These are phyloP conservation scores for Bicyclus anynana DNA, from an alignment of 1,140 invertebrate species.

Conservation along the genomic window DNA sequence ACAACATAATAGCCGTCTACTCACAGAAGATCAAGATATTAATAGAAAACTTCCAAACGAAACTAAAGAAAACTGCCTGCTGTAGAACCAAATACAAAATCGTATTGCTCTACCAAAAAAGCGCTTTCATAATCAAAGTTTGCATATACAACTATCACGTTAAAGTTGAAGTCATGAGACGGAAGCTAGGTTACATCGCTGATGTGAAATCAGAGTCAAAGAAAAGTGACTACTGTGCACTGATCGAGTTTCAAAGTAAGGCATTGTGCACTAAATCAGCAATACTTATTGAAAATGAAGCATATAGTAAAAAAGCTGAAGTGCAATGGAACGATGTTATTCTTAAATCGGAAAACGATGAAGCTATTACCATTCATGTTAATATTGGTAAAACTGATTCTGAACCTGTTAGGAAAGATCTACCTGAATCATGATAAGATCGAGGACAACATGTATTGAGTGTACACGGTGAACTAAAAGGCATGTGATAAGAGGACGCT, in stretches of 20 bases:
- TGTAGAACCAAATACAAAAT: slow-evolving; percentile 71
- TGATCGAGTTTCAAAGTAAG: slow-evolving; percentile 70
- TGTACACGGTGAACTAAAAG: slow-evolving; percentile 10
- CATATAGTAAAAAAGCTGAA: slow-evolving; percentile 68
- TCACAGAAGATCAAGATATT: slow-evolving; percentile 70
- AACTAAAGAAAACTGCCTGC: slow-evolving; percentile 65
- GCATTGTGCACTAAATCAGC: slow-evolving; percentile 63
- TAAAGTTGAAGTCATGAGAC: slow-evolving; percentile 63
- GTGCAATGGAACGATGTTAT: slow-evolving; percentile 66
- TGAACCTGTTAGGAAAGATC: slow-evolving; percentile 41
- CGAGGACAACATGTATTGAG: neutral
- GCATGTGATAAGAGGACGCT: slow-evolving; percentile 18
- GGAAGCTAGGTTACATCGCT: slow-evolving; percentile 59
- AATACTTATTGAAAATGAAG: slow-evolving; percentile 64
- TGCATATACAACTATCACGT: slow-evolving; percentile 72
- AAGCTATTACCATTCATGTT: slow-evolving; percentile 69
- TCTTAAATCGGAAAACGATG: slow-evolving; percentile 62
- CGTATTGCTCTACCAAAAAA: slow-evolving; percentile 60
- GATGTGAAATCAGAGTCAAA: slow-evolving; percentile 56
- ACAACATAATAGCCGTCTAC: slow-evolving; percentile 68
- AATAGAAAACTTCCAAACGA: slow-evolving; percentile 71
- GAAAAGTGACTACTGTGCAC: slow-evolving; percentile 65
- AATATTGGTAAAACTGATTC: slow-evolving; percentile 59
- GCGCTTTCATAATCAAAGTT: slow-evolving; percentile 71
- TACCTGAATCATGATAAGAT: slow-evolving; percentile 36